Evolutionary conservation across 2,113 vertebrate species (phyloP).

Genomic region (Uropsilus gracilis): DNA sequence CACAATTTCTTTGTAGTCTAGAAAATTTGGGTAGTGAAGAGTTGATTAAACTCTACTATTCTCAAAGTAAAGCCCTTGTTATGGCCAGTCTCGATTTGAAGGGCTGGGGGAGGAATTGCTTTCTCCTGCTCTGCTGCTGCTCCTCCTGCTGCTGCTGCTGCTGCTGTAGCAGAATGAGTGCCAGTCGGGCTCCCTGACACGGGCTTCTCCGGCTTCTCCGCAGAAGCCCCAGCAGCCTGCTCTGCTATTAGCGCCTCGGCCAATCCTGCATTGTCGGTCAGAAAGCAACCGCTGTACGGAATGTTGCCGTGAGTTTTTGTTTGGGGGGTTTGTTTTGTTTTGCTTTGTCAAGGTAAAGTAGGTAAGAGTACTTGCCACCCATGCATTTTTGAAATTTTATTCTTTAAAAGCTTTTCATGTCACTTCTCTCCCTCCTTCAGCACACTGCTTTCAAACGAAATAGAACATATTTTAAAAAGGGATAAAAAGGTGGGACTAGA

Average conservation of each 20-base stretch:
- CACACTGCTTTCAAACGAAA: constrained; percentile 31
- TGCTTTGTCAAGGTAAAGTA: constrained; percentile 72
- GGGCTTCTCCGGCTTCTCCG: not conserved
- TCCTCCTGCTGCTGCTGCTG: not conserved
- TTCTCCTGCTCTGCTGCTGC: not conserved
- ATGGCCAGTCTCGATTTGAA: not conserved
- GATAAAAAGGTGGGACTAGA: not conserved
- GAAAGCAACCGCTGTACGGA: constrained; percentile 61
- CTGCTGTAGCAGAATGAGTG: accelerated
- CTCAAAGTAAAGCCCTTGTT: not conserved
- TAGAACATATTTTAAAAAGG: constrained; percentile 20
- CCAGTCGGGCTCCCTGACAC: too few species aligned
- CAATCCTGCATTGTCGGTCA: constrained; percentile 46
- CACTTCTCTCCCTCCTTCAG: constrained; percentile 65
- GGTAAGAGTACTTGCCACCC: constrained; percentile 63
- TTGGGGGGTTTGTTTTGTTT: constrained; percentile 18
- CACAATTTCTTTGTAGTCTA: not conserved
- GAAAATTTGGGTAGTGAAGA: not conserved
- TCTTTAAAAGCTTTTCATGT: constrained; percentile 63
- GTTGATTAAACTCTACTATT: not conserved
- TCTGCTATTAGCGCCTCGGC: not conserved
- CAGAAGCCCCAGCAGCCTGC: not conserved
- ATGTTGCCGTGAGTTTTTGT: constrained; percentile 52
- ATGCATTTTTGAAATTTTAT: constrained; percentile 63
- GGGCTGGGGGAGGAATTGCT: not conserved